phyloP scores from a whole-genome alignment of 2,797 vertebrate species.

The Sebastes hubbsi region DNA sequence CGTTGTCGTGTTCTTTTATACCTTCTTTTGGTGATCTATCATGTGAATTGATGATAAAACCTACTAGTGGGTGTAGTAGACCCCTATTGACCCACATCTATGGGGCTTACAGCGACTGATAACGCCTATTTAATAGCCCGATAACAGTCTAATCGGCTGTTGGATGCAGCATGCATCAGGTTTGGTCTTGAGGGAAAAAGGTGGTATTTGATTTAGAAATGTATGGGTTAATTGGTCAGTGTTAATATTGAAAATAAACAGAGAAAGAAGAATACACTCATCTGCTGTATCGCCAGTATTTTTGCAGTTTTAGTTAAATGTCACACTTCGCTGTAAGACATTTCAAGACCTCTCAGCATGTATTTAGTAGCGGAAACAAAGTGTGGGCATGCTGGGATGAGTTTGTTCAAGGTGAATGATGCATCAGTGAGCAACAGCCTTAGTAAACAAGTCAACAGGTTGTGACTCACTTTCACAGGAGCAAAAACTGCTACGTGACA shows the following conservation, averaged over 20 bases:
- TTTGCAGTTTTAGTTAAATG: background rate
- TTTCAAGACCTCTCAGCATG: background rate
- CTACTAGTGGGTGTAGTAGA: too few species aligned
- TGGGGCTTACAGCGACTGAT: too few species aligned
- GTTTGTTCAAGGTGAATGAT: conserved; percentile 28
- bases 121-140: too few species aligned
- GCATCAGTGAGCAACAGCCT: conserved; percentile 14
- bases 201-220: background rate
- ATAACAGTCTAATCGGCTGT: too few species aligned
- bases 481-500: background rate
- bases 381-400: background rate
- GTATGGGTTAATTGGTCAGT: background rate
- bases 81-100: too few species aligned
- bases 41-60: too few species aligned
- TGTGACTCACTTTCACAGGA: conserved; percentile 37
- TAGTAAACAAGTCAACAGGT: conserved; percentile 36
- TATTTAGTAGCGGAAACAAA: background rate
- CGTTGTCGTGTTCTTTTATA: too few species aligned
- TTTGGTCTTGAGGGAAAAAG: background rate
- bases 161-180: background rate
- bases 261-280: background rate
- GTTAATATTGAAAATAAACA: background rate
- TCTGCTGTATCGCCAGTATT: background rate
- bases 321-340: background rate
- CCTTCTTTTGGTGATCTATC: too few species aligned